A percentile compares a stretch with the other conserved stretches of the same genome.
These are phyloP conservation scores for Hirtodrosophila alboralis DNA, from an alignment of 2,888 invertebrate genomes.

Conservation along the genomic window DNA sequence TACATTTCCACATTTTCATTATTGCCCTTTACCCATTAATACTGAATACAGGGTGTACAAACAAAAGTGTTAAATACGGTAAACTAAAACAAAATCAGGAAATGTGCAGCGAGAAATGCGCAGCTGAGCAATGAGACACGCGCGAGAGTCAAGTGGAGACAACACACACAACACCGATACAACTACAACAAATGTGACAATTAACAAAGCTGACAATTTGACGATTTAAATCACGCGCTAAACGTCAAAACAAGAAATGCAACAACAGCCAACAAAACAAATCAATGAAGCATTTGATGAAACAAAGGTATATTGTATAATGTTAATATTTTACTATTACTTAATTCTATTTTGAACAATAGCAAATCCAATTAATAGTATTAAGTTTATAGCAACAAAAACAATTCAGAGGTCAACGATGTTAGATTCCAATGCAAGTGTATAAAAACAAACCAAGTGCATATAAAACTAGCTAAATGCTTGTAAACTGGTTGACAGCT, in stretches of 20 bases:
- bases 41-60: too few relatives aligned
- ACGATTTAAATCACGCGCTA: slow-evolving; percentile 73
- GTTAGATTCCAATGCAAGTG: slow-evolving; percentile 40
- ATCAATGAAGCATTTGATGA: slow-evolving; percentile 58
- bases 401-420: slow-evolving; percentile 50
- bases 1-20: too few relatives aligned
- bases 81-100: slow-evolving; percentile 45
- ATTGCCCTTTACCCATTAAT: too few relatives aligned
- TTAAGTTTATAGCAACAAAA: slow-evolving; percentile 30
- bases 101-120: slow-evolving; percentile 42
- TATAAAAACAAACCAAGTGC: slow-evolving; percentile 10
- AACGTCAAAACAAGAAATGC: slow-evolving; percentile 43
- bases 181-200: slow-evolving; percentile 43
- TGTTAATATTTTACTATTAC: slow-evolving; percentile 48
- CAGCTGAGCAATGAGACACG: slow-evolving; percentile 46
- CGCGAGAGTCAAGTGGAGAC: slow-evolving; percentile 38
- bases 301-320: slow-evolving; percentile 44
- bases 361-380: slow-evolving; percentile 49
- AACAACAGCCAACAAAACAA: slow-evolving; percentile 39
- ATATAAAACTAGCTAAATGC: slow-evolving; percentile 14
- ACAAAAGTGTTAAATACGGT: slow-evolving; percentile 29
- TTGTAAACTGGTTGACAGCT: slow-evolving; percentile 3
- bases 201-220: slow-evolving; percentile 69
- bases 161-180: slow-evolving; percentile 39
- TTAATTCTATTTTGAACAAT: slow-evolving; percentile 35